Conservation (phyloP, 2,113 vertebrate genomes). For the Atherinomorus stipes region DNA sequence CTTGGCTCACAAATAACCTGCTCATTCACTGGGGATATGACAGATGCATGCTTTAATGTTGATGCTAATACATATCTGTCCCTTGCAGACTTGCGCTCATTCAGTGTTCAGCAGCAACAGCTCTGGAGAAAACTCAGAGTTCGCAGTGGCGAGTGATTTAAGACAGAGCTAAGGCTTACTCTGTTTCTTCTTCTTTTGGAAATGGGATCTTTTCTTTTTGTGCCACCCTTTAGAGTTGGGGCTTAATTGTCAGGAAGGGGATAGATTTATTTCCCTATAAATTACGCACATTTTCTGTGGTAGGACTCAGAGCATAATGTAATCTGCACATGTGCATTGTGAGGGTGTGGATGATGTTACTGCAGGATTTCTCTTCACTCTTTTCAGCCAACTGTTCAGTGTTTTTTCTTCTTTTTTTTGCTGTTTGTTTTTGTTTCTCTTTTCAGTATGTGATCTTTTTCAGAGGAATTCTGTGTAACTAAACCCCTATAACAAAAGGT, state of each 20-base stretch:
- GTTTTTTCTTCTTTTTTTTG: constrained; percentile 2
- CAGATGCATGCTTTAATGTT: constrained; percentile 74
- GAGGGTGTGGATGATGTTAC: constrained; percentile 56
- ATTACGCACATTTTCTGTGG: constrained; percentile 73
- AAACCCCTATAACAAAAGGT: not conserved
- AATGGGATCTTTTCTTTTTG: constrained; percentile 72
- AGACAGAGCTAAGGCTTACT: constrained; percentile 40
- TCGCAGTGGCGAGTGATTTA: constrained; percentile 60
- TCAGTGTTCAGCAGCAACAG: constrained; percentile 49
- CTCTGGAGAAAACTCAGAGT: constrained; percentile 31
- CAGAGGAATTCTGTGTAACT: not conserved
- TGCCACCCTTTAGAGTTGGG: constrained; percentile 78
- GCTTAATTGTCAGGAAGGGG: constrained; percentile 79
- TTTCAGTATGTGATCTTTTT: not conserved
- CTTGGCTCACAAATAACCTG: constrained; percentile 68
- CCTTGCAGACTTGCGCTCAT: constrained; percentile 25
- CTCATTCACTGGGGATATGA: constrained; percentile 68
- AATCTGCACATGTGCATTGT: constrained; percentile 75
- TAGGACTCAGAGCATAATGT: constrained; percentile 69
- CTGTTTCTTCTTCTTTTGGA: constrained; percentile 46
- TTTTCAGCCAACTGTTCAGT: constrained; percentile 21
- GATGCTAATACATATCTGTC: constrained; percentile 53
- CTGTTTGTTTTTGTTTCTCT: no score
- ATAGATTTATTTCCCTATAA: constrained; percentile 81
- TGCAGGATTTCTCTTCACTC: constrained; percentile 38